Conservation (phyloP, 2,797 vertebrate species). For the Tokudaia muenninki region DNA sequence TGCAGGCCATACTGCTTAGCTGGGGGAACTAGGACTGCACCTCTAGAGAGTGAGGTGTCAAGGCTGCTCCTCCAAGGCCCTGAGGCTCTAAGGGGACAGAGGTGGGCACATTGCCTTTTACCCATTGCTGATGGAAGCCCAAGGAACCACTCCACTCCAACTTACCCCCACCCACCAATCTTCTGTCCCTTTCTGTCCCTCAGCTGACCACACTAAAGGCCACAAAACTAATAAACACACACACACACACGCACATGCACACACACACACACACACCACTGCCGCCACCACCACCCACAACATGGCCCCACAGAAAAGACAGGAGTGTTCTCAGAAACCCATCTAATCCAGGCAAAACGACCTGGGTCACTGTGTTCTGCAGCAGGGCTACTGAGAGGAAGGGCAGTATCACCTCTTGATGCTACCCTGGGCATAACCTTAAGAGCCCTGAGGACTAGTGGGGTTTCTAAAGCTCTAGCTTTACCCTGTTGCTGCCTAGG, state of each 20-base stretch:
- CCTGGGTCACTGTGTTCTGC: conserved; percentile 42
- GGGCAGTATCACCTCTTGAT: accelerated
- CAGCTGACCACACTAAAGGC: conserved; percentile 49
- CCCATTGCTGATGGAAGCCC: neutral
- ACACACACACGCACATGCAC: no score
- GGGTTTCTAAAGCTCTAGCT: neutral
- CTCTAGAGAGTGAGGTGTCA: neutral
- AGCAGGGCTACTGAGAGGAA: neutral
- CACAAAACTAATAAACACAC: neutral
- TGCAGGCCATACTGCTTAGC: neutral
- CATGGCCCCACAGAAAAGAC: conserved; percentile 33
- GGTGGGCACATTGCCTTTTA: neutral
- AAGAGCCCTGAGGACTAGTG: neutral
- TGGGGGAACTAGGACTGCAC: neutral
- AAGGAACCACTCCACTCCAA: neutral
- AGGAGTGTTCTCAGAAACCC: conserved; percentile 62
- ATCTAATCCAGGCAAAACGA: neutral
- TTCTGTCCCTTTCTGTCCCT: neutral
- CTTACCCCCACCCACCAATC: accelerated
- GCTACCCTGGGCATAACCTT: neutral
- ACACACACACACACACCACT: neutral
- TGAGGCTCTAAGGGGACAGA: neutral
- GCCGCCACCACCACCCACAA: neutral
- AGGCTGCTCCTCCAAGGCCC: neutral
- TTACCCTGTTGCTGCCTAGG: neutral